Evolutionary conservation across 2,888 invertebrate species (phyloP).

Genomic region (Coenonympha arcania): DNA sequence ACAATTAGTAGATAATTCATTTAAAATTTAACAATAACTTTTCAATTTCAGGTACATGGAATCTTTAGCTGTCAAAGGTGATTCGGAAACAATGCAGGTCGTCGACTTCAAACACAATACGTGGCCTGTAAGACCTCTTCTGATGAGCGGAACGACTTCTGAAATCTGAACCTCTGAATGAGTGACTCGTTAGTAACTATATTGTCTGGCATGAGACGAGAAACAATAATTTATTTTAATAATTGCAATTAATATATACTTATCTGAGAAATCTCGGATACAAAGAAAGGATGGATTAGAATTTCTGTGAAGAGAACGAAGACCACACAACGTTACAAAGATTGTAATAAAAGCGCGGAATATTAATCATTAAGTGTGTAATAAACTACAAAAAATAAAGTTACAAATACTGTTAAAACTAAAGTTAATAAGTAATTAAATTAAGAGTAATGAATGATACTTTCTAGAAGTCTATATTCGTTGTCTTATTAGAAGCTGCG

Average conservation of each 20-base stretch:
- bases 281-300: no score
- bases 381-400: no score
- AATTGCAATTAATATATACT: not conserved
- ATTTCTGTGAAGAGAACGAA: no score
- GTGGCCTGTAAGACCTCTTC: not conserved
- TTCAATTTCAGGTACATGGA: constrained; percentile 15
- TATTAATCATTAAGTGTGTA: no score
- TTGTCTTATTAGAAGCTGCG: no score
- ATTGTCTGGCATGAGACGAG: not conserved
- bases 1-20: no score
- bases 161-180: not conserved
- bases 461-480: no score
- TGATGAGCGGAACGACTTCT: not conserved
- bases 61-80: not conserved
- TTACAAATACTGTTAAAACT: no score
- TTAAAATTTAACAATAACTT: not conserved
- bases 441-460: no score
- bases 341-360: no score
- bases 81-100: not conserved
- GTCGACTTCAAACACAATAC: constrained; percentile 2
- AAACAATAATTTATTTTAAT: not conserved
- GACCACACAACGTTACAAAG: no score
- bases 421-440: no score
- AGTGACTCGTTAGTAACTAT: not conserved
- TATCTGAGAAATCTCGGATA: not conserved